Conservation (phyloP, 2,797 vertebrate species). For the Labroides dimidiatus region DNA sequence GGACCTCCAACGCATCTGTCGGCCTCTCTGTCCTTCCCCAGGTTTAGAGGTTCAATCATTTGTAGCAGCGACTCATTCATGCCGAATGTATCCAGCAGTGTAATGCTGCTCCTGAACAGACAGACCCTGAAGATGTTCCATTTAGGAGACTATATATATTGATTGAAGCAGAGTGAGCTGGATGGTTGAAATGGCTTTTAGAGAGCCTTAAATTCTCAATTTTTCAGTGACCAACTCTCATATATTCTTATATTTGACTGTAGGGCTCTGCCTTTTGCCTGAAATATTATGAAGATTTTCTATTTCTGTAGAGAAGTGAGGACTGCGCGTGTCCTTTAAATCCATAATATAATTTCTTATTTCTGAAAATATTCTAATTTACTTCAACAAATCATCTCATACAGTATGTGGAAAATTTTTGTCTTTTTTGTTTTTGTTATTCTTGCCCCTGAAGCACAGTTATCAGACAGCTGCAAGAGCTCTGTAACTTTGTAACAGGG, state of each 20-base stretch:
- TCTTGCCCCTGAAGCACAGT: neutral
- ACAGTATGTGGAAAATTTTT: neutral
- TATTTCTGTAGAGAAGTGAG: conserved; percentile 1
- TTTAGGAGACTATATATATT: conserved; percentile 36
- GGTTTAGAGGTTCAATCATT: conserved; percentile 33
- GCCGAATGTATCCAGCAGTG: conserved; percentile 22
- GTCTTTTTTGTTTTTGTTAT: neutral
- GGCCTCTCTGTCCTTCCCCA: conserved; percentile 37
- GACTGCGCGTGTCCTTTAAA: neutral
- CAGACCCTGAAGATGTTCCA: conserved; percentile 22
- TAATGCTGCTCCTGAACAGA: conserved; percentile 18
- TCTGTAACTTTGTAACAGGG: neutral
- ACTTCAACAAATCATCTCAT: neutral
- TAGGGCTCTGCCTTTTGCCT: neutral
- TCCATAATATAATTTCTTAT: neutral
- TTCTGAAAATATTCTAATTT: neutral
- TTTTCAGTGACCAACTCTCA: conserved; percentile 13
- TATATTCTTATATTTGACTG: neutral
- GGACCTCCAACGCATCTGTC: conserved; percentile 32
- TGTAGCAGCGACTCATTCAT: conserved; percentile 25
- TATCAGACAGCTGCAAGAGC: neutral
- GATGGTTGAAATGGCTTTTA: conserved; percentile 14
- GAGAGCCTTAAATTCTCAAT: conserved; percentile 5
- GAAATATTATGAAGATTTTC: neutral
- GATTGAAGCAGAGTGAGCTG: conserved; percentile 16